These are phyloP conservation scores for Hypolimnas misippus DNA, from an alignment of 2,888 invertebrate genomes.

Conservation along the genomic window DNA sequence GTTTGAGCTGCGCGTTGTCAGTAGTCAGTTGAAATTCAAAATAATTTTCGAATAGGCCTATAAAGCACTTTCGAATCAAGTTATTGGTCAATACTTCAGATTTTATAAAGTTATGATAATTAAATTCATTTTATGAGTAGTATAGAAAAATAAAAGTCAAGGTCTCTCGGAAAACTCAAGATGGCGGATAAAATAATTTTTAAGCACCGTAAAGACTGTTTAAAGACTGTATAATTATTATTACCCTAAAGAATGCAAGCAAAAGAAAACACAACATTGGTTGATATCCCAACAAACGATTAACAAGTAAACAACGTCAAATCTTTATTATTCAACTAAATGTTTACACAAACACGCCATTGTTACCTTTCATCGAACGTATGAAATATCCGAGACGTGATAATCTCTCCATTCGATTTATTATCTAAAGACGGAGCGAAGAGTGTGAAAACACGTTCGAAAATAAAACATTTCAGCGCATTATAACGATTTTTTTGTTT, in stretches of 20 bases:
- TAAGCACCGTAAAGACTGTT: not conserved
- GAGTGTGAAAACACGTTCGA: constrained; percentile 18
- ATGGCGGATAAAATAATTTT: no score
- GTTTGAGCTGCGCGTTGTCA: no score
- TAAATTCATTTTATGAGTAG: no score
- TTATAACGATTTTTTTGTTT: no score
- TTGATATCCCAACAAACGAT: constrained; percentile 8
- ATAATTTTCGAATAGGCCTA: no score
- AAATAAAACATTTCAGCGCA: not conserved
- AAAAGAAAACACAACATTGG: not conserved
- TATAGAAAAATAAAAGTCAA: no score
- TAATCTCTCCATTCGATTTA: not conserved
- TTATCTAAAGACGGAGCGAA: constrained; percentile 14
- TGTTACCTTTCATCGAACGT: constrained; percentile 17
- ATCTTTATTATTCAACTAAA: constrained; percentile 1
- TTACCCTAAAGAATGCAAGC: not conserved
- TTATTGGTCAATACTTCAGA: no score
- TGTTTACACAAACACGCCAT: constrained; percentile 18
- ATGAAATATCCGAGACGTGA: constrained; percentile 20
- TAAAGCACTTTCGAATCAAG: no score
- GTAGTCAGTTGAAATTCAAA: no score
- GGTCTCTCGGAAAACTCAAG: no score
- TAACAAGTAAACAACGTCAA: constrained; percentile 4
- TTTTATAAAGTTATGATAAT: no score
- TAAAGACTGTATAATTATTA: no score